Percentiles rank a stretch among this genome's conserved stretches.
Conservation (phyloP, 2,113 vertebrate genomes). For the Gobio gobio region DNA sequence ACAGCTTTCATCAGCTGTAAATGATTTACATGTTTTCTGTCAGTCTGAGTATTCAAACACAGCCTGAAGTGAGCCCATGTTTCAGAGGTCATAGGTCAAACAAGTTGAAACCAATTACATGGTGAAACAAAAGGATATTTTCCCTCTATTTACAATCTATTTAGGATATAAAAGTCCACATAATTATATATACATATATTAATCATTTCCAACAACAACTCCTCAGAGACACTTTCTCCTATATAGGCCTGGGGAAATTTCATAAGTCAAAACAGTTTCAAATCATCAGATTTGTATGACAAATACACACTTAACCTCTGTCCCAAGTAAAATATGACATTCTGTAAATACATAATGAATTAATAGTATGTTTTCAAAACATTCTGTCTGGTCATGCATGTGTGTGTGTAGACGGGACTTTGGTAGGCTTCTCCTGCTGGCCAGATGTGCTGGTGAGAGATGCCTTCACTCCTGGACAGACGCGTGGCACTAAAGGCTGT, state of each 20-base stretch:
- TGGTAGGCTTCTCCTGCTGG: conserved; percentile 55
- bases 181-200: conserved; percentile 1
- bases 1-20: conserved; percentile 66
- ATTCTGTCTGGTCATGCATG: conserved; percentile 30
- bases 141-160: conserved; percentile 41
- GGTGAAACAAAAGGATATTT: conserved; percentile 48
- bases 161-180: conserved; percentile 7
- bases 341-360: conserved; percentile 12
- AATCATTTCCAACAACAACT: conserved; percentile 13
- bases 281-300: conserved; percentile 21
- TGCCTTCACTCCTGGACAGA: conserved; percentile 55
- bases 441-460: conserved; percentile 74
- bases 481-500: conserved; percentile 53
- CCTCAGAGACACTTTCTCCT: neutral
- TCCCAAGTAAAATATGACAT: neutral
- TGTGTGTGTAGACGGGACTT: conserved; percentile 30
- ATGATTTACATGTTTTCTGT: conserved; percentile 73
- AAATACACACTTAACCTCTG: conserved; percentile 27
- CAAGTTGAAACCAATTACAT: conserved; percentile 62
- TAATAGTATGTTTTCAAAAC: conserved; percentile 50
- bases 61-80: conserved; percentile 58
- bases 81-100: conserved; percentile 69
- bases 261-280: conserved; percentile 11
- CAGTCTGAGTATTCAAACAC: conserved; percentile 65
- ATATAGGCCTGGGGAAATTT: neutral